Conservation (phyloP, 2,888 invertebrate genomes). For the Tetanocera ferruginea region DNA sequence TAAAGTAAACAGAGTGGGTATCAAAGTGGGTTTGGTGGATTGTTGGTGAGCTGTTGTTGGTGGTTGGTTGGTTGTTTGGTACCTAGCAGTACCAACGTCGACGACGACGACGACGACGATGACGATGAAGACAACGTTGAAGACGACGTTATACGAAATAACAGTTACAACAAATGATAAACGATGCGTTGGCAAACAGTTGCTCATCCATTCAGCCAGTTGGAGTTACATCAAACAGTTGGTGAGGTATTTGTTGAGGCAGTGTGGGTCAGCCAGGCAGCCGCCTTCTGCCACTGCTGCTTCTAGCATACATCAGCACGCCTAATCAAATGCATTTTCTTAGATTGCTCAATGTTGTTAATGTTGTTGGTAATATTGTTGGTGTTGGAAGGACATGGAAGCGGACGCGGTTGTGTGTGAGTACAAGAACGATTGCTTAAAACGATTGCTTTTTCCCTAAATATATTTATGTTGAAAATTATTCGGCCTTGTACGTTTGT, state of each 20-base stretch:
- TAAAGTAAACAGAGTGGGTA: not conserved
- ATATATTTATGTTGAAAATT: constrained; percentile 15
- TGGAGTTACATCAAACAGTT: too few relatives aligned
- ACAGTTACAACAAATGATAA: not conserved
- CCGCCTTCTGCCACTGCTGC: not conserved
- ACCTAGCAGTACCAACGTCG: not conserved
- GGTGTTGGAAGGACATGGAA: not conserved
- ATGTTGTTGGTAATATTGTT: not conserved
- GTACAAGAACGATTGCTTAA: not conserved
- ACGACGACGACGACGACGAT: not conserved
- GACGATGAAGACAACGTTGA: not conserved
- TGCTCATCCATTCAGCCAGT: not conserved
- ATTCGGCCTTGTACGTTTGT: too few relatives aligned
- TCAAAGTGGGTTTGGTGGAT: not conserved
- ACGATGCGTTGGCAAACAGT: constrained; percentile 3
- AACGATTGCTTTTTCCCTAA: constrained; percentile 1
- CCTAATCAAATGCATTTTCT: not conserved
- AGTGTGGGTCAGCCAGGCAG: not conserved
- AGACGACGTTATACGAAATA: not conserved
- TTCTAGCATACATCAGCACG: not conserved
- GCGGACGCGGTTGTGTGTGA: not conserved
- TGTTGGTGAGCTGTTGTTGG: not conserved
- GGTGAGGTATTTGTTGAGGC: too few relatives aligned
- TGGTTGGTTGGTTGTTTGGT: not conserved
- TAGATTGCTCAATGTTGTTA: not conserved